Base-by-base conservation (phyloP, 2,113 vertebrate genomes). In the Rhynchomys soricoides region DNA sequence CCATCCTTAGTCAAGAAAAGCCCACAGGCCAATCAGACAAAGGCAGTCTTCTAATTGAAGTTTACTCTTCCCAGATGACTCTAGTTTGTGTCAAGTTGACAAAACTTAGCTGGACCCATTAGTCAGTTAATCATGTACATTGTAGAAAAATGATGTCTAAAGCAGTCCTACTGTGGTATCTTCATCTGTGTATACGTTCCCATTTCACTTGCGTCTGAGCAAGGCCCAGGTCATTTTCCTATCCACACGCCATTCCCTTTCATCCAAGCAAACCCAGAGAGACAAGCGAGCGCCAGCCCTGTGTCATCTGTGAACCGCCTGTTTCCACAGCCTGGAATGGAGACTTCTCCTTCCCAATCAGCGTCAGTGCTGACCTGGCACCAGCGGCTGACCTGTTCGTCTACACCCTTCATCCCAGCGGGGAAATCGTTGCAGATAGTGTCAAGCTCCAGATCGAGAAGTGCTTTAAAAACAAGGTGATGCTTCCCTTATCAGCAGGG, bases 391-490 rank as follows among this genome's bases (percentile, higher is more conserved):
- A 98, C 52, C 2, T 99, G 48, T 83, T 99, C n/a, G 95, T 98
- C 4, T 99, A 99, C 45, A 97, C 98, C 0, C 50, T 99, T 29
- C 99, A 99, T 83, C 98, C 99, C 73, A 97, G 73, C 29, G 97
- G 98, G 74, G 98, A 98, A 12, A 97, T 99, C 81, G 96, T 99
- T 17, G 99, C 99, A 21, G 97, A 99, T 81, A 99, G 97, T n/a
- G 97, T 95, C 43, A 97, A 91, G 34, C 98, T 99, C 92, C 15
- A 34, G 11, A 98, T 98, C 0, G 96, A 99, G 40, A 98, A 99
- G 59, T 99, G 99, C 96, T 99, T 99, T 95, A 97, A 82, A 90
- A 98, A 99, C 96, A 98, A 99, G 99, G 99, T 99, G 87, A 97
- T 86, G 2, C 91, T 75, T 55, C 8, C 50, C 95, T 89, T 92